Percentiles rank a stretch among this genome's conserved stretches.
Evolutionary conservation across 2,113 vertebrate genomes (phyloP).

Genomic region (Plecotus auritus): DNA sequence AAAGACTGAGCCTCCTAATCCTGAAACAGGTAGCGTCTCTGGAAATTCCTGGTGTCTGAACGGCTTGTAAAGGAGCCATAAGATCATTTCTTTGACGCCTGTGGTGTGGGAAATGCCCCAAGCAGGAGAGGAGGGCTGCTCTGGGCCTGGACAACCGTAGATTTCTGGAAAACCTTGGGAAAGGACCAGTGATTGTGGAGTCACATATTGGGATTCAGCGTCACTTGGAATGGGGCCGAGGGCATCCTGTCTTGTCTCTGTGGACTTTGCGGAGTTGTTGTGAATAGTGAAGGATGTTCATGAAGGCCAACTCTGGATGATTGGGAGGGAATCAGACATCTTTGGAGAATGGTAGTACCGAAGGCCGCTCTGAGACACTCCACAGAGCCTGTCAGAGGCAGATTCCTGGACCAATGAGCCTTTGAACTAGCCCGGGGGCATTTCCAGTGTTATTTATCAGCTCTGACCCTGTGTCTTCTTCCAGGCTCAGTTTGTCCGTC

Average conservation of each 20-base stretch:
- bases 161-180: background rate
- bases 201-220: background rate
- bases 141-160: background rate
- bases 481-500: background rate
- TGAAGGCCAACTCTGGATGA: background rate
- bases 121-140: background rate
- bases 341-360: background rate
- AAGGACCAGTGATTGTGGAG: background rate
- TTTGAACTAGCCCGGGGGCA: background rate
- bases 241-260: background rate
- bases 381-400: background rate
- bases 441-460: background rate
- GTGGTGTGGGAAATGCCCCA: background rate
- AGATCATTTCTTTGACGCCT: background rate
- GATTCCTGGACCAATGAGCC: background rate
- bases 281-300: background rate
- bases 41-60: background rate
- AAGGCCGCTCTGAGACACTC: background rate
- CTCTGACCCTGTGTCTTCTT: background rate
- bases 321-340: background rate
- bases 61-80: background rate
- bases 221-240: background rate
- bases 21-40: constrained; percentile 47
- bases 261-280: background rate
- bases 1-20: constrained; percentile 44